Evolutionary conservation across 2,797 vertebrate genomes (phyloP), one percentile per base, ranked within the genome.

Genomic region (Hirundo rustica): DNA sequence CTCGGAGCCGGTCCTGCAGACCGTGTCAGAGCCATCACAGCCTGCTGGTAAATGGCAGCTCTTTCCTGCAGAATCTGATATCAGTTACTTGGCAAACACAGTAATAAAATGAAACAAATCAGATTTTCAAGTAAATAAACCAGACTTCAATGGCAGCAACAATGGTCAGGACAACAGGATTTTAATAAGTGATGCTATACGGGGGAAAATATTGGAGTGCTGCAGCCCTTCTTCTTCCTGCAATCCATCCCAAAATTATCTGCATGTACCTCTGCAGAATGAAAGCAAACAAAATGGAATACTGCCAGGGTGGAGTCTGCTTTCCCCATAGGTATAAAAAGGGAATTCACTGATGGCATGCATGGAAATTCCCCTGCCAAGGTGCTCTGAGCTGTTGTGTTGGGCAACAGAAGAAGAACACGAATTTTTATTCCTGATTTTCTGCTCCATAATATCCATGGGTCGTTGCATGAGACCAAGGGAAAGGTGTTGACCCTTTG

Each of bases 101-200:
- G 98, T 98, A 98, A 98, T 98, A 98, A 98, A 98, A 98, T 98
- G 98, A 98, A 98, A 98, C 98, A 98, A 98, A 98, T 98, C 98
- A 98, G 98, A 98, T 98, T 98, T 98, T 97, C 98, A 98, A 98
- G 98, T 98, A 98, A 98, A 98, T 98, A 98, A 98, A 98, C 98
- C 98, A 98, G 98, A 98, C 98, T 98, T 98, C 98, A 97, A 96
- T 98, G 97, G 97, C 97, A 98, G 96, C 96, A 97, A 98, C 98
- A 98, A 98, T 97, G 98, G 98, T 98, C 98, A 98, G 97, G 97
- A 98, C 98, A 98, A 98, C 97, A 97, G 97, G 97, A 98, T 98
- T 98, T 98, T 98, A 98, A 98, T 98, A 98, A 98, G 97, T 97
- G 97, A 97, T 97, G 87, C 94, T 94, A 68, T 97, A 97, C 93